These are phyloP conservation scores for Noctua comes DNA, from an alignment of 2,888 invertebrate genomes.

Conservation along the genomic window DNA sequence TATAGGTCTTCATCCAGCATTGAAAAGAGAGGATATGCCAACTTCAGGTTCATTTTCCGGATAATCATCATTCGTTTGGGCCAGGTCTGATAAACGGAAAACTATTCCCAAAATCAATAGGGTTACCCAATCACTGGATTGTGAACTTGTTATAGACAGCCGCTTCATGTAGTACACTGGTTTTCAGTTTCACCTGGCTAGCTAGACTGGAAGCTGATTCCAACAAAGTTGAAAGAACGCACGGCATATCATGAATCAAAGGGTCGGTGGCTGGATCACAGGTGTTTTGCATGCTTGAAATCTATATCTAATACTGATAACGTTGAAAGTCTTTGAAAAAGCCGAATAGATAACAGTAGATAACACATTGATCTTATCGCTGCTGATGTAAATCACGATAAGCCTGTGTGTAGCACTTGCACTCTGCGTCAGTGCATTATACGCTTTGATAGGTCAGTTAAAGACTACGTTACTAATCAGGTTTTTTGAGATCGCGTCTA, in stretches of 20 bases:
- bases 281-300: neutral
- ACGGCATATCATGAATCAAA: neutral
- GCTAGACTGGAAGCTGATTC: neutral
- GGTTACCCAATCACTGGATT: neutral
- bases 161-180: neutral
- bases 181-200: neutral
- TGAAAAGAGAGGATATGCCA: neutral
- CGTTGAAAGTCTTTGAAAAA: slow-evolving; percentile 10
- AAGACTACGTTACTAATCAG: too few species aligned
- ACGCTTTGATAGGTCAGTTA: neutral
- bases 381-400: slow-evolving; percentile 6
- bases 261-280: neutral
- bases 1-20: neutral
- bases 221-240: neutral
- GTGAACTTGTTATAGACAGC: neutral
- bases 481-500: neutral
- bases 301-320: slow-evolving; percentile 1
- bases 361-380: slow-evolving; percentile 1
- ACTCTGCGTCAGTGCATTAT: neutral
- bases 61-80: neutral
- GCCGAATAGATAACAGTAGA: slow-evolving; percentile 7
- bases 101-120: neutral
- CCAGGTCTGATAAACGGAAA: neutral
- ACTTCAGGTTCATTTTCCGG: neutral
- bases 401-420: neutral